Conservation (phyloP, 2,113 vertebrate species). For the Centropus bengalensis region DNA sequence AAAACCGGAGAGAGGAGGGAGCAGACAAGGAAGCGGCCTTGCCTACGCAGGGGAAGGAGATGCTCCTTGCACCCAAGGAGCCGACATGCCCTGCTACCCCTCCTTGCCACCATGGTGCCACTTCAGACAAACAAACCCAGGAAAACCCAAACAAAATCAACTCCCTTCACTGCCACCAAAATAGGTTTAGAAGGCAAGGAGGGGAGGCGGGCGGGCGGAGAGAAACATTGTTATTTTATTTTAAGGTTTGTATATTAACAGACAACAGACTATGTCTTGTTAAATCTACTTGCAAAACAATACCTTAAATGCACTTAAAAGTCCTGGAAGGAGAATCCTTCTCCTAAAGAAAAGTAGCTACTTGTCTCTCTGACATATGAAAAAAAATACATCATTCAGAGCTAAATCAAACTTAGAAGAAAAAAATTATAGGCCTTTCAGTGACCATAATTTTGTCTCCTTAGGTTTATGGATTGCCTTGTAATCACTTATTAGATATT, state of each 20-base stretch:
- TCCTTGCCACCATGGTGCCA: neutral
- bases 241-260: neutral
- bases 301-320: neutral
- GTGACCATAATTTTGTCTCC: neutral
- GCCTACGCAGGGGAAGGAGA: neutral
- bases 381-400: neutral
- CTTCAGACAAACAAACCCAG: conserved; percentile 5
- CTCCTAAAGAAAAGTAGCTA: neutral
- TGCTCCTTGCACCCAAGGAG: neutral
- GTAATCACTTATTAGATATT: neutral
- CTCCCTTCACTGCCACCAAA: neutral
- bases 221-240: conserved; percentile 3
- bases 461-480: neutral
- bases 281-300: neutral
- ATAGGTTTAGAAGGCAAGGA: neutral
- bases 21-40: neutral
- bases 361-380: neutral
- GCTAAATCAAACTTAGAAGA: neutral
- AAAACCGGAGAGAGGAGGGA: neutral
- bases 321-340: fast-evolving
- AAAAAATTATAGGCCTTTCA: neutral
- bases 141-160: conserved; percentile 42
- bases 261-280: neutral
- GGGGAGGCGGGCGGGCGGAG: neutral
- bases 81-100: fast-evolving